These are phyloP conservation scores for Gallinago undulata DNA, from an alignment of 2,113 vertebrate genomes.

Conservation along the genomic window DNA sequence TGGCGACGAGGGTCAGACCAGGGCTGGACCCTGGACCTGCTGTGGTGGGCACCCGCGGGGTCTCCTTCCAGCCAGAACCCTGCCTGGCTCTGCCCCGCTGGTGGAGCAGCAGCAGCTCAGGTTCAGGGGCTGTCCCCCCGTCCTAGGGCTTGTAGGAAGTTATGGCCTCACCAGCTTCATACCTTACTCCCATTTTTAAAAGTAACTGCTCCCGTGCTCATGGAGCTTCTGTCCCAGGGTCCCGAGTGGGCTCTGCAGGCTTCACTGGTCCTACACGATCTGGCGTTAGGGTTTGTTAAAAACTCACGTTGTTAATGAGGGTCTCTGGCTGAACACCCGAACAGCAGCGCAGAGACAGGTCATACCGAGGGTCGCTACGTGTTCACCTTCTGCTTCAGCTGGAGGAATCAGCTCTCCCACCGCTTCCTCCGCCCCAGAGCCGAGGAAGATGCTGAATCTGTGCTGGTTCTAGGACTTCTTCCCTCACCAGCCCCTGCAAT, in stretches of 20 bases:
- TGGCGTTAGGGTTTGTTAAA: background rate
- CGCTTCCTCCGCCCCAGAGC: background rate
- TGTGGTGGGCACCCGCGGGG: background rate
- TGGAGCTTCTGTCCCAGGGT: background rate
- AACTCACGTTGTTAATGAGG: fast-evolving
- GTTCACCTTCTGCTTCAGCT: background rate
- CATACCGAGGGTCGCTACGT: fast-evolving
- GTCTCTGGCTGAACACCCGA: background rate
- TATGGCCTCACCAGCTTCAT: fast-evolving
- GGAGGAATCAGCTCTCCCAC: background rate
- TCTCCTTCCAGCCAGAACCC: background rate
- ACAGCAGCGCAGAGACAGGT: background rate
- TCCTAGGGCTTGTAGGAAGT: background rate
- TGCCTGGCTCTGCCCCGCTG: background rate
- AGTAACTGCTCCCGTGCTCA: background rate
- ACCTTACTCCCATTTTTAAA: fast-evolving
- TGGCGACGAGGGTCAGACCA: background rate
- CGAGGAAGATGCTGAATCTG: background rate
- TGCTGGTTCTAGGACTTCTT: background rate
- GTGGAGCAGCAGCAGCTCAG: background rate
- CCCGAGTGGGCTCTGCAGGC: background rate
- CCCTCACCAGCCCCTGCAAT: background rate
- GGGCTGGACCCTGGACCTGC: background rate
- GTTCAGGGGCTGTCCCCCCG: fast-evolving
- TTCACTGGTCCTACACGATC: fast-evolving